Conservation (phyloP, 2,888 invertebrate genomes). For the Caenorhabditis imperialis region DNA sequence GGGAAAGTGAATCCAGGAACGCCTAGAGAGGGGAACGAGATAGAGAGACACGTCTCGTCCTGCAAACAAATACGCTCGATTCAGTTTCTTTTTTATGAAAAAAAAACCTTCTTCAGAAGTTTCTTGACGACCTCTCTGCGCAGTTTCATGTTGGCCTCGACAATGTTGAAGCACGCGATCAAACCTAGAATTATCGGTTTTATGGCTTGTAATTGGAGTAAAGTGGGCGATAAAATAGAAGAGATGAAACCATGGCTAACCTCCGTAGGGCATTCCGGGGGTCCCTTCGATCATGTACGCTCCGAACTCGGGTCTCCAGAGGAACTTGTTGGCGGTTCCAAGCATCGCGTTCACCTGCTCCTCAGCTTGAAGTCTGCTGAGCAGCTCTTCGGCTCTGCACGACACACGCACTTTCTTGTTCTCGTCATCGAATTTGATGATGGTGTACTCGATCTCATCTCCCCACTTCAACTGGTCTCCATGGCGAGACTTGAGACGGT, state of each 20-base stretch:
- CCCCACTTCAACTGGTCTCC: conserved; percentile 96
- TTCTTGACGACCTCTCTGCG: conserved; percentile 83
- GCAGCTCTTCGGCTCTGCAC: conserved; percentile 87
- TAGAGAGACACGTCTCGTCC: conserved; percentile 89
- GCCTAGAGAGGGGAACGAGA: conserved; percentile 94
- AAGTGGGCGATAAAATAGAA: background rate
- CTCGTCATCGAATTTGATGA: conserved; percentile 93
- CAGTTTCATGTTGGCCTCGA: conserved; percentile 96
- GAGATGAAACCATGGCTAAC: conserved; percentile 41
- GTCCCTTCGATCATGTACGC: conserved; percentile 99
- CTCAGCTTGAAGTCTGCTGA: conserved; percentile 85
- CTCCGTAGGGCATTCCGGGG: conserved; percentile 84
- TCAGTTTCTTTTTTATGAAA: background rate
- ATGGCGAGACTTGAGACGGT: conserved; percentile 88
- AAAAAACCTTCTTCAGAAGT: conserved; percentile 67
- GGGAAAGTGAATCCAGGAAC: conserved; percentile 91
- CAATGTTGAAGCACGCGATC: conserved; percentile 95
- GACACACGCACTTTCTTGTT: conserved; percentile 85
- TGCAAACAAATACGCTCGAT: conserved; percentile 23
- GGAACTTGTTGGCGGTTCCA: conserved; percentile 76
- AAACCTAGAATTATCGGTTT: conserved; percentile 78
- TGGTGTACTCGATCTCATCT: conserved; percentile 96
- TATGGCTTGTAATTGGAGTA: conserved; percentile 5
- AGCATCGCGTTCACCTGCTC: conserved; percentile 75
- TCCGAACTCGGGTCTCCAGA: conserved; percentile 98